Conservation (phyloP, 1,140 invertebrate species). For the Campodea augens region DNA sequence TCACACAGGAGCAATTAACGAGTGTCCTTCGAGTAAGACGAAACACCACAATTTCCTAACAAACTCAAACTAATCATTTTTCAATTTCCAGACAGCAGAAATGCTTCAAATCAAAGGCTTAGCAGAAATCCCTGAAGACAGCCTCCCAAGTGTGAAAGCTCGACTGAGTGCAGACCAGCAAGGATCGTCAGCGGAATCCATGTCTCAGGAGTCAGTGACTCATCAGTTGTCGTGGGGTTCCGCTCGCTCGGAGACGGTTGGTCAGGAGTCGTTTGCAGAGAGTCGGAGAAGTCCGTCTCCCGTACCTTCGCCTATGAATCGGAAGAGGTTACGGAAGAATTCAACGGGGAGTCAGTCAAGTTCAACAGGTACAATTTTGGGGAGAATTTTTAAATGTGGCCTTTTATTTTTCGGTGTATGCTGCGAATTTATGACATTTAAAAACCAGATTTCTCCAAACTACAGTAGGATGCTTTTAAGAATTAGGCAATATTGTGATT, state of each 20-base stretch:
- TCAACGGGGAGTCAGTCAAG: constrained; percentile 42
- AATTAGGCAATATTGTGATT: too few relatives aligned
- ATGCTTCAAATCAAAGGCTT: constrained; percentile 69
- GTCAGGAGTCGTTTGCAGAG: not conserved
- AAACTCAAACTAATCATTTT: not conserved
- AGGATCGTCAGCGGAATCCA: constrained; percentile 14
- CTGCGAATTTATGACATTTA: too few relatives aligned
- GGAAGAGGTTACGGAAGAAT: constrained; percentile 47
- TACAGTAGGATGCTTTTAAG: too few relatives aligned
- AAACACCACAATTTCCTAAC: not conserved
- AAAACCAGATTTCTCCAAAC: too few relatives aligned
- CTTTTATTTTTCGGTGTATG: too few relatives aligned
- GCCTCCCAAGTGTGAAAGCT: constrained; percentile 26
- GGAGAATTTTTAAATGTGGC: too few relatives aligned
- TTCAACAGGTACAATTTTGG: constrained; percentile 30
- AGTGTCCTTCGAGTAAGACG: constrained; percentile 48
- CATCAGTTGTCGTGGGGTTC: constrained; percentile 11
- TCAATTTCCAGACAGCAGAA: constrained; percentile 44
- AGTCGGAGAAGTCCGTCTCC: constrained; percentile 20
- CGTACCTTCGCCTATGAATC: constrained; percentile 23
- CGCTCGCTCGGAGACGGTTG: not conserved
- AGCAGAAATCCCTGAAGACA: constrained; percentile 52
- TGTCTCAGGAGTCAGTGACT: constrained; percentile 28
- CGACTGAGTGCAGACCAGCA: constrained; percentile 30
- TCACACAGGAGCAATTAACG: constrained; percentile 66